phyloP scores from a whole-genome alignment of 2,797 vertebrate genomes.

The Chelidonichthys spinosus region DNA sequence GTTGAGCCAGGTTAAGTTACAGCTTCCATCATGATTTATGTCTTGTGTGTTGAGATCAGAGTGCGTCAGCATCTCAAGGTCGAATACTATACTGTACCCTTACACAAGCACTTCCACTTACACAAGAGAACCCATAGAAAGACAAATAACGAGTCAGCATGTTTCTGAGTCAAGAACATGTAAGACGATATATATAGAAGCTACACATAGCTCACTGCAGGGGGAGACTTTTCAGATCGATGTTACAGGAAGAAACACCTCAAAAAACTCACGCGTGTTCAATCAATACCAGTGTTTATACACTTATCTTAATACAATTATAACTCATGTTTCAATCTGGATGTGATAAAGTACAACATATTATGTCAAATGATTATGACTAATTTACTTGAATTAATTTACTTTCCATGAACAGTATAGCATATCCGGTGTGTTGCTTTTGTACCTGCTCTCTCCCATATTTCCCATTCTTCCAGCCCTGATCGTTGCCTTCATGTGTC shows the following conservation, averaged over 20 bases:
- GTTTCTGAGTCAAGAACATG: conserved; percentile 12
- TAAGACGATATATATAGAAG: neutral
- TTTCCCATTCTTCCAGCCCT: neutral
- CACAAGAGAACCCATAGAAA: neutral
- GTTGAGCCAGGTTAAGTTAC: conserved; percentile 18
- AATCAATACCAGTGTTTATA: no score
- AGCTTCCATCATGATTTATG: conserved; percentile 16
- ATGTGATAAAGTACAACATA: no score
- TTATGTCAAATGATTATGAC: no score
- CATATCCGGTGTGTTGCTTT: no score
- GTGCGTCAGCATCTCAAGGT: conserved; percentile 8
- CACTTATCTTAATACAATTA: no score
- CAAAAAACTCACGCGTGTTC: no score
- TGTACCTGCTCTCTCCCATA: neutral
- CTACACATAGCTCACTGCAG: neutral
- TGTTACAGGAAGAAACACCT: no score
- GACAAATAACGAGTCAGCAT: neutral
- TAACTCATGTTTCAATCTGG: no score
- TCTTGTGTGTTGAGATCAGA: conserved; percentile 33
- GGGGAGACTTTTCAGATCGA: no score
- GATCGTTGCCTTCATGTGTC: neutral
- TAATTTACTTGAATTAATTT: no score
- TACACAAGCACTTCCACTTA: neutral
- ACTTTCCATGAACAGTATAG: no score
- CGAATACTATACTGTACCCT: conserved; percentile 5